Evolutionary conservation across 2,113 vertebrate species (phyloP).

Genomic region (Turnix velox): DNA sequence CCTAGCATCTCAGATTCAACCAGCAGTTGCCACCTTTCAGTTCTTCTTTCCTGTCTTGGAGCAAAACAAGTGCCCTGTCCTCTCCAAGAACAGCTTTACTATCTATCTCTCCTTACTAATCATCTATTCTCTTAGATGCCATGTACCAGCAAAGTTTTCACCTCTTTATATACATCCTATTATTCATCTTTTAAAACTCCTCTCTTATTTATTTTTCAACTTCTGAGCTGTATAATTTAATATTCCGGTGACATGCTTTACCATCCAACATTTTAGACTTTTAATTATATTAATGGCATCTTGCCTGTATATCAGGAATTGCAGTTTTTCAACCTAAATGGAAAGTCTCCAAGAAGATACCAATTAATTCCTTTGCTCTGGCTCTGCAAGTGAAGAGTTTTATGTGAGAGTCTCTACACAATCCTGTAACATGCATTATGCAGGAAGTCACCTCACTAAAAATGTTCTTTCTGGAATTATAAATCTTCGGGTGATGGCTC

Average conservation of each 20-base stretch:
- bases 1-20: not conserved
- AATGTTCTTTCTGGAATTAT: slow-evolving; percentile 21
- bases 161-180: not conserved
- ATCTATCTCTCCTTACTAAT: not conserved
- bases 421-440: not conserved
- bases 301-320: not conserved
- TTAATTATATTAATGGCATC: slow-evolving; percentile 10
- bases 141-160: not conserved
- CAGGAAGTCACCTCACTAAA: slow-evolving; percentile 10
- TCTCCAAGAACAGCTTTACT: not conserved
- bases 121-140: not conserved
- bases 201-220: not conserved
- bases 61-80: not conserved
- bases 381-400: not conserved
- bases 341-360: not conserved
- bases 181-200: not conserved
- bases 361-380: slow-evolving; percentile 8
- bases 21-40: not conserved
- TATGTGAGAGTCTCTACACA: not conserved
- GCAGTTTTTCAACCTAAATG: not conserved
- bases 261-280: not conserved
- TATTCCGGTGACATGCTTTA: not conserved
- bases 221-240: not conserved
- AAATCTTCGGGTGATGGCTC: slow-evolving; percentile 8
- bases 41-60: not conserved